These are phyloP conservation scores for Oceanites oceanicus DNA, from an alignment of 2,113 vertebrate species.

Conservation along the genomic window DNA sequence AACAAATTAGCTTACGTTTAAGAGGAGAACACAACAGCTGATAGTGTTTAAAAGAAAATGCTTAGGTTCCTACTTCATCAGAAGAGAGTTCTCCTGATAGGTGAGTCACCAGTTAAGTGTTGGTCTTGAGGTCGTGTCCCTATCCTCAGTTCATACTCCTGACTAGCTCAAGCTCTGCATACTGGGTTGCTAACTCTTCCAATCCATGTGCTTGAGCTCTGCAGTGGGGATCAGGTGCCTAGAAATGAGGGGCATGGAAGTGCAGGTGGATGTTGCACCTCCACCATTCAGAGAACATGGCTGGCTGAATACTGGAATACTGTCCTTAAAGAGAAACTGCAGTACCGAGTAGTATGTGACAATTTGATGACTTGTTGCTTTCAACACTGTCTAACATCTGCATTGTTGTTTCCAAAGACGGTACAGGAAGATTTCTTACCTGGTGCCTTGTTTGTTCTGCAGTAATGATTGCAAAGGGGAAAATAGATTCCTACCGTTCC, in stretches of 20 bases:
- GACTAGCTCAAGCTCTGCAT: not conserved
- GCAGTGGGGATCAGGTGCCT: not conserved
- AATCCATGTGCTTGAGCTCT: not conserved
- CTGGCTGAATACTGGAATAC: not conserved
- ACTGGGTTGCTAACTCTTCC: not conserved
- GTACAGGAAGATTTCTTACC: not conserved
- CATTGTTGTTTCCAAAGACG: not conserved
- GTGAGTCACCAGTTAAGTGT: not conserved
- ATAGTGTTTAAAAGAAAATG: not conserved
- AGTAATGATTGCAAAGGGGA: not conserved
- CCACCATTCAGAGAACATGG: not conserved
- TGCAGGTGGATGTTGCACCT: not conserved
- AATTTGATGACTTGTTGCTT: not conserved
- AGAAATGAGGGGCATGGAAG: fast-evolving
- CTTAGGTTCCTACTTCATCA: not conserved
- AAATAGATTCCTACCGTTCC: not conserved
- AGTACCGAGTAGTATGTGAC: not conserved
- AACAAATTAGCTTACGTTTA: not conserved
- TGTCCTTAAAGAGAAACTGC: not conserved
- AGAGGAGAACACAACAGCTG: not conserved
- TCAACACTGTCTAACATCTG: not conserved
- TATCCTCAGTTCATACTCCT: not conserved
- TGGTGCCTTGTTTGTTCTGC: not conserved
- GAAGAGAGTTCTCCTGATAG: not conserved
- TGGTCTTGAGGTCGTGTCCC: fast-evolving